Base-by-base conservation (phyloP, 2,113 vertebrate genomes). In the Phylloscopus whistleri region DNA sequence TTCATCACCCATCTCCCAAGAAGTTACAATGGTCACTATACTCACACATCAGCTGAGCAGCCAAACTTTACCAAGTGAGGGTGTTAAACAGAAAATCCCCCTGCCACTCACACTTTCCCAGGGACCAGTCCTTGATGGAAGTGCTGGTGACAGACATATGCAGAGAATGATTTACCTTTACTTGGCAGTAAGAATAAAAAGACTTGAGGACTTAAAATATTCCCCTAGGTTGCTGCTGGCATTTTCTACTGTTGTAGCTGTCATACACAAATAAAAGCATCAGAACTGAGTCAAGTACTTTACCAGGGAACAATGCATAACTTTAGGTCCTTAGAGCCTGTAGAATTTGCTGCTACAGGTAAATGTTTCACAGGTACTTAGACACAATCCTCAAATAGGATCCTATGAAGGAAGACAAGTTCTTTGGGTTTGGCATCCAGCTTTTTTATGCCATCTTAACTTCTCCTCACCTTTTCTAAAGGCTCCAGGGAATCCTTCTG, bases 51-150 rank as follows among this genome's bases (percentile, higher is more conserved):
- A 74, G 55, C 80, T 67, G 39, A 90, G 72, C 75, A 79, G 79
- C 79, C 62, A 24, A 83, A 92, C 28, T 75, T 81, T 12, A 91
- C 92, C 78, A 56, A 60, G 52, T 19, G 77, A 64, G 55, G 39
- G 72, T 68, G 89, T 84, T 89, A 92, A 94, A 86, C 72, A 95
- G 95, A 89, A 94, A 95, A 96, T 92, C 91, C 58, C 44, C 76
- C 58, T 73, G 72, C 86, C 37, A 30, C 58, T 94, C 89, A 87
- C 84, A 58, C 74, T 10, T 79, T 70, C 49, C 60, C 62, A 89
- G 46, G 12, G 41, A 79, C 77, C 60, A 75, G 37, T 4, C 62
- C 69, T 37, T 58, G 60, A 72, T 67, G 55, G 76, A 78, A 84
- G 53, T 4, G 16, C 69, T 81, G 72, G 43, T 68, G 80, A 86